A percentile compares a stretch with the other conserved stretches of the same genome.
Conservation (phyloP, 2,888 invertebrate species). For the Zygothrica quintamaculata region DNA sequence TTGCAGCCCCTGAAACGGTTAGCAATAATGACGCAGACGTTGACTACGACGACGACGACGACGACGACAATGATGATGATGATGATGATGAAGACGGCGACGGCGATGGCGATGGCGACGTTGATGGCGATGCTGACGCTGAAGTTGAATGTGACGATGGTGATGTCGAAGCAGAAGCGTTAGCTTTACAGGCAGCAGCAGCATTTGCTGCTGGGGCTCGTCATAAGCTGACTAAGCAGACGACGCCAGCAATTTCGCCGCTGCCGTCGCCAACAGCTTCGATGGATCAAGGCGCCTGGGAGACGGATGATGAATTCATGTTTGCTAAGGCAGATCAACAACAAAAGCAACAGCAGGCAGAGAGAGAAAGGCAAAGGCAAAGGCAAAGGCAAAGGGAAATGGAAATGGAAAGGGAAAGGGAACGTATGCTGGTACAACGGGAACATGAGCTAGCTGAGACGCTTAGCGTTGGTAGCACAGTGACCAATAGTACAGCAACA, state of each 20-base stretch:
- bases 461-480: slow-evolving; percentile 80
- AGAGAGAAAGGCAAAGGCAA: neutral
- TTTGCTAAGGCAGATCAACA: slow-evolving; percentile 69
- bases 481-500: slow-evolving; percentile 81
- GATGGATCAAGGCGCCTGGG: slow-evolving; percentile 84
- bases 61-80: no score
- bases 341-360: slow-evolving; percentile 2
- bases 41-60: slow-evolving; percentile 19
- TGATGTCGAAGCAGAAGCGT: slow-evolving; percentile 43
- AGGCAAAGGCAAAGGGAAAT: neutral
- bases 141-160: slow-evolving; percentile 22
- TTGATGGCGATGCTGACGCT: slow-evolving; percentile 42
- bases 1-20: slow-evolving; percentile 23
- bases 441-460: slow-evolving; percentile 45
- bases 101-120: slow-evolving; percentile 11
- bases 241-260: slow-evolving; percentile 46
- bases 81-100: slow-evolving; percentile 22
- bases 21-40: slow-evolving; percentile 43
- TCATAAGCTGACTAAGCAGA: slow-evolving; percentile 54
- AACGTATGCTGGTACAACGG: neutral
- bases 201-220: slow-evolving; percentile 65
- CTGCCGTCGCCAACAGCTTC: slow-evolving; percentile 64
- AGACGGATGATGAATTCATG: slow-evolving; percentile 84
- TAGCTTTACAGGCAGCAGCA: slow-evolving; percentile 60
- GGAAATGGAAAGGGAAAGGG: neutral